phyloP scores from a whole-genome alignment of 2,797 vertebrate species.

The Megalops cyprinoides region DNA sequence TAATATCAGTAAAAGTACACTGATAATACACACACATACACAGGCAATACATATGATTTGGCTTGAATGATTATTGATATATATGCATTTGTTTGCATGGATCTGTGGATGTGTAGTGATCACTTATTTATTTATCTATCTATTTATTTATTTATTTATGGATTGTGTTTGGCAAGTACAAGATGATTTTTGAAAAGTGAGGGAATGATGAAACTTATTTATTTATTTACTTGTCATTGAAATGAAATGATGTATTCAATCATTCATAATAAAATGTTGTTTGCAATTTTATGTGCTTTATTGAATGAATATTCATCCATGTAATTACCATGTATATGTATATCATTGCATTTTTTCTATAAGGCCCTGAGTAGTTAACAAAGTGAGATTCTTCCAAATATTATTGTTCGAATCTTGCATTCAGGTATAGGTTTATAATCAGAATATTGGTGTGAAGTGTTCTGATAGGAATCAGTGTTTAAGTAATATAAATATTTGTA shows the following conservation, averaged over 20 bases:
- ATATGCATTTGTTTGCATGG: constrained; percentile 20
- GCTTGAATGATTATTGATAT: neutral
- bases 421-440: too few species aligned
- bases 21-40: too few species aligned
- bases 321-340: too few species aligned
- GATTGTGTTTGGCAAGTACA: neutral
- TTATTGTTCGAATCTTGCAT: too few species aligned
- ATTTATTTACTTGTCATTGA: constrained; percentile 22
- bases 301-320: neutral
- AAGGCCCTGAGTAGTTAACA: too few species aligned
- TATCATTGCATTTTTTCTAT: too few species aligned
- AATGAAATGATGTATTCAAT: neutral
- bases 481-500: neutral
- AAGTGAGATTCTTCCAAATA: too few species aligned
- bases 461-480: neutral
- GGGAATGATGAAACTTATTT: neutral
- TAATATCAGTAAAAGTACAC: too few species aligned
- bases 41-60: neutral
- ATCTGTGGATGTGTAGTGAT: neutral
- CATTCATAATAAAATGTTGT: neutral
- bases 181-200: neutral
- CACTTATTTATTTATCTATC: neutral
- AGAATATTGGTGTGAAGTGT: too few species aligned
- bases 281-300: neutral
- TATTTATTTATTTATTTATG: neutral